Evolutionary conservation across 2,888 invertebrate species (phyloP).

Genomic region (Limulus polyphemus): DNA sequence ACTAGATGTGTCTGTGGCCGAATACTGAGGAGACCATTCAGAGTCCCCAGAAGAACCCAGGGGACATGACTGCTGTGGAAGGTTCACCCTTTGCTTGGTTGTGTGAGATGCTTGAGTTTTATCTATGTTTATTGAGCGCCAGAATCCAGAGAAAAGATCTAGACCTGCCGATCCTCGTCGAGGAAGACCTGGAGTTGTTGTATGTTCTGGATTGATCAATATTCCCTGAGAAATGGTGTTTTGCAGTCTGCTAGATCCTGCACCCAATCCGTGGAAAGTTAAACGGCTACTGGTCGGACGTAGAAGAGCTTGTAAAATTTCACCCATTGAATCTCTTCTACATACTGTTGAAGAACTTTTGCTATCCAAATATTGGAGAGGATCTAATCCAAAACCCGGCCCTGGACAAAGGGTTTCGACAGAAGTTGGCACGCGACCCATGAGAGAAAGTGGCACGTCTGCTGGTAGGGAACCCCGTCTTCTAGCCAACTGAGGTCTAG

Average conservation of each 20-base stretch:
- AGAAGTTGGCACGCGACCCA: conserved; percentile 1
- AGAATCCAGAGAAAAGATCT: conserved; percentile 19
- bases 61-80: too few species aligned
- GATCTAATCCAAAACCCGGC: too few species aligned
- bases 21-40: background rate
- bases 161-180: conserved; percentile 19
- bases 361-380: too few species aligned
- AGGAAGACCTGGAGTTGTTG: conserved; percentile 4
- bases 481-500: conserved; percentile 6
- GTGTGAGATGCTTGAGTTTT: too few species aligned
- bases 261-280: too few species aligned
- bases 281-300: background rate
- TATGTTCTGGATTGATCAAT: background rate
- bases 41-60: too few species aligned
- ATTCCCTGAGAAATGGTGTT: background rate
- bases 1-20: background rate
- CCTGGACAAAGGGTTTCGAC: background rate
- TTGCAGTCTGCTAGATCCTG: too few species aligned
- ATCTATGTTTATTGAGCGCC: conserved; percentile 4
- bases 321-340: conserved; percentile 3
- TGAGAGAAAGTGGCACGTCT: conserved; percentile 9
- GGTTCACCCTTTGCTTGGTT: too few species aligned
- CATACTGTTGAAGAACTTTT: background rate
- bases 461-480: conserved; percentile 19
- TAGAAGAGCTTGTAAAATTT: conserved; percentile 1